Percentiles rank a stretch among this genome's conserved stretches.
These are phyloP conservation scores for Aptenodytes forsteri DNA, from an alignment of 2,113 vertebrate species.

Conservation along the genomic window DNA sequence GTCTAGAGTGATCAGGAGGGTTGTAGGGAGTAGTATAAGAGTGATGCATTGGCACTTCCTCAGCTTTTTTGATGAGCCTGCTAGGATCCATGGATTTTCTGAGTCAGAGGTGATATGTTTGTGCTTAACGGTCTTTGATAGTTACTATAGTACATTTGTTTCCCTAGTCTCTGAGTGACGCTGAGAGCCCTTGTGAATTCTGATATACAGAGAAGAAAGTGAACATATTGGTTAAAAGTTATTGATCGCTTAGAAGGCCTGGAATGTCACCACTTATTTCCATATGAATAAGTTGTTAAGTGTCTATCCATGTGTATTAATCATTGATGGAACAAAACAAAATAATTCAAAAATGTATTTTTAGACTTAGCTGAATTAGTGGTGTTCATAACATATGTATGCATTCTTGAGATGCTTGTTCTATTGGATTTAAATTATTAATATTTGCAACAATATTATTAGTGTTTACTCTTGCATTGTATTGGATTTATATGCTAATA, in stretches of 20 bases:
- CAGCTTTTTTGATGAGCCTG: not conserved
- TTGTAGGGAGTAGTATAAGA: not conserved
- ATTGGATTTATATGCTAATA: not conserved
- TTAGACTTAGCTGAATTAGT: not conserved
- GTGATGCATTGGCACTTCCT: not conserved
- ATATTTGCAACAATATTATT: not conserved
- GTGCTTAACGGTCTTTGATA: not conserved
- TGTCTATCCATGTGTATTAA: not conserved
- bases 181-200: not conserved
- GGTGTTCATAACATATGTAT: not conserved
- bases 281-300: not conserved
- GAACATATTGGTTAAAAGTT: not conserved
- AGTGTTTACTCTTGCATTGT: not conserved
- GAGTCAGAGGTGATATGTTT: not conserved
- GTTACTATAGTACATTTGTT: not conserved
- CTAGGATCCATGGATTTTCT: not conserved
- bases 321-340: not conserved
- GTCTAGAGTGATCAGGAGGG: not conserved
- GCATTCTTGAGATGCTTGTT: not conserved
- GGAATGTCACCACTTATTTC: not conserved
- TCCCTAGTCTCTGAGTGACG: not conserved
- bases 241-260: not conserved
- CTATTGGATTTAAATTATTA: constrained; percentile 49
- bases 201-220: not conserved
- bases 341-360: not conserved